A percentile compares a stretch with the other conserved stretches of the same genome.
These are phyloP conservation scores for Sinocyclocheilus grahami DNA, from an alignment of 2,113 vertebrate species.

Conservation along the genomic window DNA sequence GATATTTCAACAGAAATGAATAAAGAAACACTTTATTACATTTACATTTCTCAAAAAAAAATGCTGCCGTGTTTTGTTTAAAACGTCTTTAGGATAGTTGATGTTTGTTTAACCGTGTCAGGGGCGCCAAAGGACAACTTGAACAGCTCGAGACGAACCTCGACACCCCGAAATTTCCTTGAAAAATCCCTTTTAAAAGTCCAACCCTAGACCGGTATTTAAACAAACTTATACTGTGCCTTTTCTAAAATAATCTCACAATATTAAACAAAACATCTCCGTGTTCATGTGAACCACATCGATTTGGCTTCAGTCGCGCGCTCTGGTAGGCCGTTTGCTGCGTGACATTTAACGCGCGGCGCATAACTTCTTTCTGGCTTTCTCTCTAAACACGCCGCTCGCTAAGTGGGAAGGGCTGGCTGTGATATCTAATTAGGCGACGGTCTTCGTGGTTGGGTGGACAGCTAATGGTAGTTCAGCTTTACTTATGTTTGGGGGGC, in stretches of 20 bases:
- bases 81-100: background rate
- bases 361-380: conserved; percentile 37
- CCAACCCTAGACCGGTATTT: background rate
- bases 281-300: conserved; percentile 21
- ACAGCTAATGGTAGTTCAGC: conserved; percentile 59
- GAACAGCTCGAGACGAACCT: background rate
- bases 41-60: background rate
- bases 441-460: conserved; percentile 58
- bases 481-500: conserved; percentile 76
- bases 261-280: background rate
- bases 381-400: conserved; percentile 40
- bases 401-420: conserved; percentile 67
- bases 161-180: background rate
- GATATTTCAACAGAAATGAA: background rate
- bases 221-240: background rate
- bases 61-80: background rate
- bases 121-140: background rate
- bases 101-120: background rate
- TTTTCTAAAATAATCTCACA: background rate
- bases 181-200: background rate
- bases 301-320: background rate
- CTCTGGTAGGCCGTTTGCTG: conserved; percentile 14
- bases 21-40: background rate
- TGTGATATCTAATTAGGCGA: conserved; percentile 59
- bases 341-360: conserved; percentile 35